Base-by-base conservation (phyloP, 2,888 invertebrate species). In the Synergus laeviventris region DNA sequence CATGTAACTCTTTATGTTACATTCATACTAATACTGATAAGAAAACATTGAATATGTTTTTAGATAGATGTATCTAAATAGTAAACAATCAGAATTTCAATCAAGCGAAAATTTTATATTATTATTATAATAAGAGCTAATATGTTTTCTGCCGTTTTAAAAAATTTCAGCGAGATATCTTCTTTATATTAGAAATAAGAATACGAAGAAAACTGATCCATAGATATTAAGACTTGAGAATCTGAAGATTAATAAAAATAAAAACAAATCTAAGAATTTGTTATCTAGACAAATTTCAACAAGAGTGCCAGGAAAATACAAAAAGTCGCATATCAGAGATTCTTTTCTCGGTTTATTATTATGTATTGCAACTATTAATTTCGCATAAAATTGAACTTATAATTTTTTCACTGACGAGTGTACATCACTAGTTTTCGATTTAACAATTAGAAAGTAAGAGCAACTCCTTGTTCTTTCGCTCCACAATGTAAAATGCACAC, bases 361-460 rank as follows among this genome's bases (percentile, higher is more conserved):
- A 49, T 12, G 31, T 70, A 70, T 54, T 49, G 70, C 70, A 70
- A 70, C 49, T 70, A 70, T 70, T 70, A 70, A 54, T 70, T 70
- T 70, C 31, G 70, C 70, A 70, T 70, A 70, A 70, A 54, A 49
- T 36, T 45, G 24, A 54, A 70, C 9, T 70, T 31, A 54, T n/a
- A 70, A 42, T 18, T 21, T 59, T 49, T 36, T 70, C 49, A 49
- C 31, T 70, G 70, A 70, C 24, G 8, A 59, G 18, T 24, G 12
- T 64, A 49, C 70, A 70, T 18, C 49, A 49, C 36, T n/a, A n/a
- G 45, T 49, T 16, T 70, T 54, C 70, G 31, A 36, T 36, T 70
- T 49, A 49, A 70, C 31, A 70, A 70, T 49, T 49, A n/a, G 36
- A 70, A 70, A 54, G 31, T 70, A 70, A 70, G 70, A 49, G 18